Conservation (phyloP, 2,888 invertebrate species). For the Chrysolina haemoptera region DNA sequence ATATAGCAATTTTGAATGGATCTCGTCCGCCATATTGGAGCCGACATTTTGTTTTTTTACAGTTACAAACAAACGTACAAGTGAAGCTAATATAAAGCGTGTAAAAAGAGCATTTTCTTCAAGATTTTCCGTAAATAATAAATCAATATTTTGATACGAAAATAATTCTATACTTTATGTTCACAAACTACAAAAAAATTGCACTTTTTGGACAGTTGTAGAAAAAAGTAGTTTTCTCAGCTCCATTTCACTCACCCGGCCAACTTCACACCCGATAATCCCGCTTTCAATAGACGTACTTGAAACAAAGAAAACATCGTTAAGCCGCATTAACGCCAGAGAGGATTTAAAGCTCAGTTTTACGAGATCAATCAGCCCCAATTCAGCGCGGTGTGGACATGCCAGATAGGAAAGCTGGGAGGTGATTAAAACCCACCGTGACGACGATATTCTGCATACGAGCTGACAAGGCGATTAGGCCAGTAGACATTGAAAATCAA, state of each 20-base stretch:
- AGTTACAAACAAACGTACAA: too few species aligned
- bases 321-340: background rate
- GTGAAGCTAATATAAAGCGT: too few species aligned
- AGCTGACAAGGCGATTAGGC: background rate
- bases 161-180: too few species aligned
- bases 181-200: too few species aligned
- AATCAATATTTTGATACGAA: too few species aligned
- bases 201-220: background rate
- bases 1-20: too few species aligned
- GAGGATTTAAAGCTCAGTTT: constrained; percentile 18
- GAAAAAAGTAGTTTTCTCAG: background rate
- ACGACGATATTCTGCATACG: constrained; percentile 5
- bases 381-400: constrained; percentile 14
- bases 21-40: too few species aligned
- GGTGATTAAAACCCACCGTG: background rate
- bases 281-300: background rate
- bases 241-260: background rate
- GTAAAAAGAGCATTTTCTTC: too few species aligned
- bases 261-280: background rate
- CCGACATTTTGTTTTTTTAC: too few species aligned
- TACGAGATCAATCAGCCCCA: constrained; percentile 18
- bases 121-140: too few species aligned
- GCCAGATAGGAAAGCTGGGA: constrained; percentile 13
- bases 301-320: constrained; percentile 18
- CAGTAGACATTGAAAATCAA: too few species aligned